Percentiles rank a stretch among this genome's conserved stretches.
phyloP scores from a whole-genome alignment of 2,797 vertebrate species.

The Dermochelys coriacea region DNA sequence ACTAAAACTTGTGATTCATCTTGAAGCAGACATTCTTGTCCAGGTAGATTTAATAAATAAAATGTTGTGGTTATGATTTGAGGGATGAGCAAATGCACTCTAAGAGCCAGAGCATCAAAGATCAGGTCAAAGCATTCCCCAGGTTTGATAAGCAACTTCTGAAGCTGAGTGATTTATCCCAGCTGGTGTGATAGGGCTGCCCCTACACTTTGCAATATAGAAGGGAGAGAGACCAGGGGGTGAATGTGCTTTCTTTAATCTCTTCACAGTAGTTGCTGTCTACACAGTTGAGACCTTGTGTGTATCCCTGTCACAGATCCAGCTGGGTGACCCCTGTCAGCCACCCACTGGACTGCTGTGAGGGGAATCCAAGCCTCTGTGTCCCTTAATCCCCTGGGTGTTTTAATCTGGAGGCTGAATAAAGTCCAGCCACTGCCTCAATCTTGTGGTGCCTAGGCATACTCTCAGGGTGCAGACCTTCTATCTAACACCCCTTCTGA shows the following conservation, averaged over 20 bases:
- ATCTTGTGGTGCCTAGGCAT: not conserved
- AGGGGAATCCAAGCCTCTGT: not conserved
- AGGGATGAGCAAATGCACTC: not conserved
- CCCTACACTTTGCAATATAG: not conserved
- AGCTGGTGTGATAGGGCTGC: not conserved
- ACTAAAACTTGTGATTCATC: not conserved
- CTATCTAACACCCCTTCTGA: not conserved
- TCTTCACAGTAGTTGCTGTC: not conserved
- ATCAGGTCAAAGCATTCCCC: not conserved
- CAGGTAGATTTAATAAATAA: not conserved
- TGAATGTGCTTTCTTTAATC: not conserved
- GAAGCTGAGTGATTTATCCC: not conserved
- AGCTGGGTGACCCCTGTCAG: not conserved
- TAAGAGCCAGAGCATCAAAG: not conserved
- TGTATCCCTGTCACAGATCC: not conserved
- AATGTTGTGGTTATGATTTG: not conserved
- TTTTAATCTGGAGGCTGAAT: not conserved
- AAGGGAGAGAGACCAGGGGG: not conserved
- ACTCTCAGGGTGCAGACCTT: not conserved
- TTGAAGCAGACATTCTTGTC: not conserved
- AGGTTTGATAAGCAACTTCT: not conserved
- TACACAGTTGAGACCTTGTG: not conserved
- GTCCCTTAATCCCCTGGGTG: not conserved
- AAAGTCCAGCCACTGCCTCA: not conserved
- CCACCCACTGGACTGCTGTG: not conserved